Conservation (phyloP, 2,113 vertebrate genomes). For the Bucco capensis region DNA sequence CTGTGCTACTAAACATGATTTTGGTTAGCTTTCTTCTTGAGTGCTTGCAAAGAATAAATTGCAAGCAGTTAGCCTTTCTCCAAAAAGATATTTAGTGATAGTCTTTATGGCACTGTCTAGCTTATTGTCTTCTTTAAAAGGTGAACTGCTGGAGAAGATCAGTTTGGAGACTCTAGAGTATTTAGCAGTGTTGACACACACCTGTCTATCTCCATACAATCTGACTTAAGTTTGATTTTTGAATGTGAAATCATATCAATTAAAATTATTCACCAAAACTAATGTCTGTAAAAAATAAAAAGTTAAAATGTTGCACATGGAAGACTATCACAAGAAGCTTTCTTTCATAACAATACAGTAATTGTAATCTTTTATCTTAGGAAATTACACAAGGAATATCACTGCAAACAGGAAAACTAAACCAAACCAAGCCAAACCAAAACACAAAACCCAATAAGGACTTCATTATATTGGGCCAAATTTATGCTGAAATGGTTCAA, state of each 20-base stretch:
- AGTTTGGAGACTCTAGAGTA: background rate
- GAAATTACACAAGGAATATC: background rate
- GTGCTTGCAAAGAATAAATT: background rate
- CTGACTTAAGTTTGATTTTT: background rate
- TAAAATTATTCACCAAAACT: background rate
- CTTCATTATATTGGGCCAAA: background rate
- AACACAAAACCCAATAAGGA: background rate
- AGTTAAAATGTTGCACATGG: background rate
- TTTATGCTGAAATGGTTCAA: background rate
- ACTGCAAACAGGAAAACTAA: background rate
- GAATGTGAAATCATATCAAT: background rate
- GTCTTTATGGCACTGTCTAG: background rate
- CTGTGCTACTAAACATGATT: background rate
- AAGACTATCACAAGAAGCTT: background rate
- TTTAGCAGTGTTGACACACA: background rate
- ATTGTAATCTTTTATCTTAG: background rate
- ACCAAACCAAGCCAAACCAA: background rate
- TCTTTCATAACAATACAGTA: background rate
- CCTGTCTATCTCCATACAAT: background rate
- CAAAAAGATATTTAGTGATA: background rate
- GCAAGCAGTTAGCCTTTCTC: background rate
- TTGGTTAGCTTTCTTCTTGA: background rate
- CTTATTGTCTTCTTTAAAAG: background rate
- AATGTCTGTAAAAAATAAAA: background rate
- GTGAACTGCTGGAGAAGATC: background rate